Evolutionary conservation across 2,113 vertebrate species (phyloP).

Genomic region (Camelus bactrianus): DNA sequence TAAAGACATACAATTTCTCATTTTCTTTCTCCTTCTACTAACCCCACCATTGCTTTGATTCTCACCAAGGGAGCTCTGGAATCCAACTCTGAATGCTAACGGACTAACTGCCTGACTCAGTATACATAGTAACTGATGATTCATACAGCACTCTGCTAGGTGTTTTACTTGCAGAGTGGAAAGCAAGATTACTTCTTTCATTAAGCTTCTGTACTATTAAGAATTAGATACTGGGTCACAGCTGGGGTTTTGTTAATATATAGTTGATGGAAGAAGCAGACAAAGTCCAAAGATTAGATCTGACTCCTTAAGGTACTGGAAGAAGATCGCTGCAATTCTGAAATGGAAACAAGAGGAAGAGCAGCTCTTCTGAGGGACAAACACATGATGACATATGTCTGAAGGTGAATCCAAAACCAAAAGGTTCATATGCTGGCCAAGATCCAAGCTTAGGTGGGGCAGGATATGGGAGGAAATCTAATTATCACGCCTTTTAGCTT

Average conservation of each 20-base stretch:
- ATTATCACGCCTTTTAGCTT: neutral
- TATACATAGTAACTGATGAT: neutral
- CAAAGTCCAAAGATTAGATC: neutral
- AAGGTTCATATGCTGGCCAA: neutral
- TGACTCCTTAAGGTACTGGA: neutral
- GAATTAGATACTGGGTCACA: neutral
- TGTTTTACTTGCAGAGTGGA: constrained; percentile 18
- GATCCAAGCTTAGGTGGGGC: neutral
- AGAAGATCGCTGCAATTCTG: neutral
- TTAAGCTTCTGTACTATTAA: neutral
- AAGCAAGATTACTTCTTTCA: neutral
- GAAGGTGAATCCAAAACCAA: neutral
- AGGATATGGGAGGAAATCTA: neutral
- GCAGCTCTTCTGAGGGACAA: neutral
- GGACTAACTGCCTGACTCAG: neutral
- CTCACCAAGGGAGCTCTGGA: neutral
- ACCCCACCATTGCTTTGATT: neutral
- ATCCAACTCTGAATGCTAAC: neutral
- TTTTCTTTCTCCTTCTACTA: neutral
- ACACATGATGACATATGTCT: neutral
- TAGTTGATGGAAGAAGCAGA: neutral
- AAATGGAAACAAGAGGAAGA: constrained; percentile 2
- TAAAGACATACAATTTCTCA: neutral
- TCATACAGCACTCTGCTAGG: neutral
- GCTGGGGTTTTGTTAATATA: neutral